Conservation (phyloP, 2,113 vertebrate species). For the Cephalopterus ornatus region DNA sequence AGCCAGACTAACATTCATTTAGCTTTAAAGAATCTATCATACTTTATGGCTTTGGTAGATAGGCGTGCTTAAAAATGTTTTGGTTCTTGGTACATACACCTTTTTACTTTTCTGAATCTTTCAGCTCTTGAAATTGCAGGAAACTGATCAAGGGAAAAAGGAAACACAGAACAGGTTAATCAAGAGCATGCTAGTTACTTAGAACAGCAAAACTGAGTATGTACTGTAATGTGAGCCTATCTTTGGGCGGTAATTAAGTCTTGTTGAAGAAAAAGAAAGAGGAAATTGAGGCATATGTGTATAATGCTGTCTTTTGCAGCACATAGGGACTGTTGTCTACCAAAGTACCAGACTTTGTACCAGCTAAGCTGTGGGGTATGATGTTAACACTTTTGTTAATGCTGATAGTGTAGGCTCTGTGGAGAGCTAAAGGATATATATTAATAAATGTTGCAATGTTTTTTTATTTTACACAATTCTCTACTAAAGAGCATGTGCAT, state of each 20-base stretch:
- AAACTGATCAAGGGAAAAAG: neutral
- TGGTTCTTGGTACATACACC: neutral
- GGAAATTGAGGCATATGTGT: neutral
- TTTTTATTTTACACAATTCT: neutral
- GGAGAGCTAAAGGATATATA: neutral
- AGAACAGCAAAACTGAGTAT: neutral
- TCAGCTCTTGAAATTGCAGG: neutral
- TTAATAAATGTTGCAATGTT: neutral
- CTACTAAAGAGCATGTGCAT: neutral
- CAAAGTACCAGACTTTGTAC: neutral
- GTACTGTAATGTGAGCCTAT: neutral
- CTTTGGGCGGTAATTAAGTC: neutral
- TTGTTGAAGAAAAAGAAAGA: neutral
- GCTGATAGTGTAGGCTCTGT: neutral
- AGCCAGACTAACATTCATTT: conserved; percentile 1
- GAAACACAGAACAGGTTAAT: neutral
- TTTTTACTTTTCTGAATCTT: neutral
- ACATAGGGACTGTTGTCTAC: neutral
- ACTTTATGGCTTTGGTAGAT: neutral
- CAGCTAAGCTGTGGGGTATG: neutral
- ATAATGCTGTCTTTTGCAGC: neutral
- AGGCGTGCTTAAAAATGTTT: neutral
- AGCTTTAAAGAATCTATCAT: neutral
- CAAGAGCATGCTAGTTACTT: neutral
- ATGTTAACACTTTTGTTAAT: neutral